Conservation (phyloP, 1,140 invertebrate species). For the Stenopsyche tienmushanensis region DNA sequence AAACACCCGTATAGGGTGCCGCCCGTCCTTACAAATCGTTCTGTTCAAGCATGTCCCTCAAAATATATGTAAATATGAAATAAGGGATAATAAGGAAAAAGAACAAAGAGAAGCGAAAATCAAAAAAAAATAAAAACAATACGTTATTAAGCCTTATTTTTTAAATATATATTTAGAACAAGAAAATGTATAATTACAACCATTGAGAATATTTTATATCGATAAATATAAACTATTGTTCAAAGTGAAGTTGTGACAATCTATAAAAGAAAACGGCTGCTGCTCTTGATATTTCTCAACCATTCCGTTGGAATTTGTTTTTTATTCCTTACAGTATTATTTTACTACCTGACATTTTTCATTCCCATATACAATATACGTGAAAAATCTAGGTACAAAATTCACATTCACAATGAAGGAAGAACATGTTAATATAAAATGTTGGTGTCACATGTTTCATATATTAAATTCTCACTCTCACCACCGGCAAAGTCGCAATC, state of each 20-base stretch:
- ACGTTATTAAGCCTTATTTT: constrained; percentile 43
- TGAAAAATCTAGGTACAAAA: constrained; percentile 43
- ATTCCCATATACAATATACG: constrained; percentile 30
- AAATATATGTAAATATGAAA: constrained; percentile 29
- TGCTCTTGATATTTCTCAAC: constrained; percentile 22
- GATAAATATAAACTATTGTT: constrained; percentile 61
- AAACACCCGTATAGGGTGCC: no score
- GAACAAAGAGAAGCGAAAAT: constrained; percentile 39
- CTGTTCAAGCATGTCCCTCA: no score
- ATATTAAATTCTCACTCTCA: constrained; percentile 25
- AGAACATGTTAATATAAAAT: constrained; percentile 41
- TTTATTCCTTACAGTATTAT: constrained; percentile 23
- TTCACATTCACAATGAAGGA: constrained; percentile 41
- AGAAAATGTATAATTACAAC: constrained; percentile 61
- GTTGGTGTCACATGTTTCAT: constrained; percentile 40
- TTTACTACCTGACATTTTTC: constrained; percentile 26
- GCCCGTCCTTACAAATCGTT: no score
- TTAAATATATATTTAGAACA: constrained; percentile 61
- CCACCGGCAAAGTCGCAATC: neutral
- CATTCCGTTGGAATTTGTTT: constrained; percentile 41
- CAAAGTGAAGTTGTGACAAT: constrained; percentile 58
- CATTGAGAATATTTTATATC: constrained; percentile 61
- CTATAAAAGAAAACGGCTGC: constrained; percentile 40
- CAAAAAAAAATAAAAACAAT: constrained; percentile 42
- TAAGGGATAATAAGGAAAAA: constrained; percentile 38